Conservation (phyloP, 2,888 invertebrate species). For the Glyphotaelius pellucidus region DNA sequence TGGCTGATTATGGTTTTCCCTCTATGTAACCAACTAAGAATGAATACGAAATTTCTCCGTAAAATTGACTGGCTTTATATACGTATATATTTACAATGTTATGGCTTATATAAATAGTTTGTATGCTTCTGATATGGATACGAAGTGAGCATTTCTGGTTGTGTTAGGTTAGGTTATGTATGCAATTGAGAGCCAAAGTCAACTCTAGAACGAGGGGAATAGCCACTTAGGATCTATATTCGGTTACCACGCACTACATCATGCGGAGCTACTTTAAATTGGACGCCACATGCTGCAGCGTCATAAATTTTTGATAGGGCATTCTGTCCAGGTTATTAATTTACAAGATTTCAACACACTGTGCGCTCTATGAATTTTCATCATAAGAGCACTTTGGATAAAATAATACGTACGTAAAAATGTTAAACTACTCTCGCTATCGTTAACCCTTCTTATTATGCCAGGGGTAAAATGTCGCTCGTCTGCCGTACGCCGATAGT, state of each 20-base stretch:
- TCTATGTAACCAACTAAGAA: not conserved
- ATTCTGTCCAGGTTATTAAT: not conserved
- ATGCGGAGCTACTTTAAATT: not conserved
- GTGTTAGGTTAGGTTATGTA: not conserved
- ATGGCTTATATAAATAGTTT: no score
- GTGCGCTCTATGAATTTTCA: not conserved
- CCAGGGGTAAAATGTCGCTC: no score
- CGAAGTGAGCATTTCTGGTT: not conserved
- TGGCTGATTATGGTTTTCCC: not conserved
- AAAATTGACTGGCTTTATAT: not conserved
- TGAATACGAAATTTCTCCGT: not conserved
- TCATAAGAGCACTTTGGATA: not conserved
- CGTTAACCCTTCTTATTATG: not conserved
- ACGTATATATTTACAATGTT: not conserved
- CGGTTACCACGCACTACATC: not conserved
- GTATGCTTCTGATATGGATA: no score
- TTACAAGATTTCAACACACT: not conserved
- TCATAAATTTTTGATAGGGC: not conserved
- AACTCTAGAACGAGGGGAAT: not conserved
- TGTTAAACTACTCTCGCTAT: not conserved
- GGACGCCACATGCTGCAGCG: not conserved
- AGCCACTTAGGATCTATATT: conserved; percentile 18
- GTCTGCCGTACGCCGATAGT: no score
- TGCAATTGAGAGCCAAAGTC: not conserved
- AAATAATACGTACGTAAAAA: not conserved